Conservation (phyloP, 2,113 vertebrate genomes). For the Nematolebias whitei region DNA sequence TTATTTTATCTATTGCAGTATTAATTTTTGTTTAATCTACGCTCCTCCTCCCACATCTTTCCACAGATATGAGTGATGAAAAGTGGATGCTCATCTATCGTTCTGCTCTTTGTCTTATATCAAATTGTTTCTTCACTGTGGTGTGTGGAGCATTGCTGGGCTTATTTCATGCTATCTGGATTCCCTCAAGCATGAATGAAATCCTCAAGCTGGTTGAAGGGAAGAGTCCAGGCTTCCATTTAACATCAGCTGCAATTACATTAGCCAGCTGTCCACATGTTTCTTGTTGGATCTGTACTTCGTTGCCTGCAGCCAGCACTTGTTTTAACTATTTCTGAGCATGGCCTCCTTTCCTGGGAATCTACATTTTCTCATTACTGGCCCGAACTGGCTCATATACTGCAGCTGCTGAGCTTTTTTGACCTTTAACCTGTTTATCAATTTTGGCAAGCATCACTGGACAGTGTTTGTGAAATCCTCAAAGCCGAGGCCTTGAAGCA, state of each 20-base stretch:
- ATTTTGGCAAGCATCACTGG: not conserved
- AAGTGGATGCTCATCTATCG: slow-evolving; percentile 39
- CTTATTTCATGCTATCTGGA: slow-evolving; percentile 28
- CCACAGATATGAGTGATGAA: not conserved
- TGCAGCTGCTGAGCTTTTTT: slow-evolving; percentile 24
- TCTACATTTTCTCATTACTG: slow-evolving; percentile 39
- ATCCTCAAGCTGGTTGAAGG: slow-evolving; percentile 10
- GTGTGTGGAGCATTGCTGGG: slow-evolving; percentile 16
- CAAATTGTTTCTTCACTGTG: slow-evolving; percentile 29
- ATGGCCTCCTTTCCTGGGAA: slow-evolving; percentile 23
- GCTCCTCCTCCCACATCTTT: slow-evolving; percentile 1
- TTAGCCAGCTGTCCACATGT: slow-evolving; percentile 43
- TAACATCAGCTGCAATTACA: slow-evolving; percentile 30
- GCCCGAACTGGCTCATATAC: slow-evolving; percentile 20
- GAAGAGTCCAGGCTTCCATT: slow-evolving; percentile 6
- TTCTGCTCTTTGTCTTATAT: slow-evolving; percentile 24
- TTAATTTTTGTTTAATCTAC: not conserved
- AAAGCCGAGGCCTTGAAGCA: slow-evolving; percentile 2
- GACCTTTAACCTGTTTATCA: slow-evolving; percentile 36
- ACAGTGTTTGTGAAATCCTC: slow-evolving; percentile 5
- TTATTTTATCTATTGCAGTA: slow-evolving; percentile 4
- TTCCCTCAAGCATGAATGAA: slow-evolving; percentile 22
- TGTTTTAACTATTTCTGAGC: slow-evolving; percentile 12
- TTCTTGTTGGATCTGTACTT: slow-evolving; percentile 24
- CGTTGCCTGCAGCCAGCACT: not conserved